phyloP scores from a whole-genome alignment of 2,888 invertebrate genomes.

The Meiosimyza decipiens region DNA sequence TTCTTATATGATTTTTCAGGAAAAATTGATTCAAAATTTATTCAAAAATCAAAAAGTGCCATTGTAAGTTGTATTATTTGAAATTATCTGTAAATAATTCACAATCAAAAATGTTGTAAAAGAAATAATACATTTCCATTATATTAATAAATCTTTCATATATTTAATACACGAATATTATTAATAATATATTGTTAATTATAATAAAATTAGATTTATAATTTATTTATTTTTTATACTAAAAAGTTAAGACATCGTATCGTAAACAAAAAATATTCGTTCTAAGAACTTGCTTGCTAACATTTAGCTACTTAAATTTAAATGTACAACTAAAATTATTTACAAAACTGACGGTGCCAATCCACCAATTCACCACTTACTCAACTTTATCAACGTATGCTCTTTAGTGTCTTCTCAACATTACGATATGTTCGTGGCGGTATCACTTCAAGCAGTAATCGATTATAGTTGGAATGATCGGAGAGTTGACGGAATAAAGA shows the following conservation, averaged over 20 bases:
- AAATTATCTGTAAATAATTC: too few species aligned
- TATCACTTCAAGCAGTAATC: constrained; percentile 82
- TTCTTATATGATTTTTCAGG: too few species aligned
- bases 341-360: background rate
- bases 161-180: too few species aligned
- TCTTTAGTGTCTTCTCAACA: constrained; percentile 81
- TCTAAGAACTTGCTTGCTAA: constrained; percentile 21
- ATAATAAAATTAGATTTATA: constrained; percentile 4
- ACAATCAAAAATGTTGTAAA: too few species aligned
- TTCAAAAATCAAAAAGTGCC: too few species aligned
- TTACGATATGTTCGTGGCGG: constrained; percentile 82
- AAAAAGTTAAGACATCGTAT: too few species aligned
- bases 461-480: constrained; percentile 80
- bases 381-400: constrained; percentile 49
- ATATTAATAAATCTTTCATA: too few species aligned
- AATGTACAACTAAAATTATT: constrained; percentile 1
- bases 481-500: constrained; percentile 79
- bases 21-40: too few species aligned
- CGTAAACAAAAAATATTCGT: background rate
- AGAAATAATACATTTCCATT: too few species aligned
- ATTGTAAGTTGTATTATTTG: too few species aligned
- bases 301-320: constrained; percentile 24
- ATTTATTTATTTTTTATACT: background rate
- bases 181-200: background rate
- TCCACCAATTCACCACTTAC: too few species aligned